Evolutionary conservation across 2,113 vertebrate genomes (phyloP).

Genomic region (Corythoichthys haematopterus): DNA sequence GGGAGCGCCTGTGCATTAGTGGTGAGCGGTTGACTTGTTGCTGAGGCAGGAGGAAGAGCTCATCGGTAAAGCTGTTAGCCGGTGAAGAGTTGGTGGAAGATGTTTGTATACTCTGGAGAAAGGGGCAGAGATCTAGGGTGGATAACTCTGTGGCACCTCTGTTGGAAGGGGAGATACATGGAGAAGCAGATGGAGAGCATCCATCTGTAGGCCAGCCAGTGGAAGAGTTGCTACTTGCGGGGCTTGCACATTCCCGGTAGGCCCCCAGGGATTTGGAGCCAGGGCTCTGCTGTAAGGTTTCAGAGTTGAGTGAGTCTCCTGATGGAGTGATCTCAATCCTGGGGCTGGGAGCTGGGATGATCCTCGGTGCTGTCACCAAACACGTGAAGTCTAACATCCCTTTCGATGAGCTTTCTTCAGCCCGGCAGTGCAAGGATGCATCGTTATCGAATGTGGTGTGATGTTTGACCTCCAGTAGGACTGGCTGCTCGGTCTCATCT

Average conservation of each 20-base stretch:
- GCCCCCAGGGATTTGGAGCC: slow-evolving; percentile 64
- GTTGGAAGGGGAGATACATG: slow-evolving; percentile 83
- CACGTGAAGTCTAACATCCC: slow-evolving; percentile 23
- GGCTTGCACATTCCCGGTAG: slow-evolving; percentile 94
- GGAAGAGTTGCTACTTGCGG: slow-evolving; percentile 95
- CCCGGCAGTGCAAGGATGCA: slow-evolving; percentile 42
- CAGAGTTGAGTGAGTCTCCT: slow-evolving; percentile 81
- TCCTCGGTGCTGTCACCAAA: slow-evolving; percentile 61
- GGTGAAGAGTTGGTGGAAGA: slow-evolving; percentile 91
- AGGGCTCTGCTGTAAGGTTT: slow-evolving; percentile 72
- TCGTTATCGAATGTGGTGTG: slow-evolving; percentile 69
- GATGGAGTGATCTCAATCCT: slow-evolving; percentile 97
- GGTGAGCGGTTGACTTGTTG: slow-evolving; percentile 31
- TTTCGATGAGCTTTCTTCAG: slow-evolving; percentile 59
- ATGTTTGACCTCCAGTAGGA: slow-evolving; percentile 76
- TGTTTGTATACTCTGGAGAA: slow-evolving; percentile 87
- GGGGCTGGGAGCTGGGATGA: slow-evolving; percentile 80
- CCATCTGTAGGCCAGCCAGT: slow-evolving; percentile 89
- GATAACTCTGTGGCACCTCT: slow-evolving; percentile 61
- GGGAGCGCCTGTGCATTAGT: slow-evolving; percentile 77
- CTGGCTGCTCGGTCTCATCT: slow-evolving; percentile 72
- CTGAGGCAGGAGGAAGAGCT: slow-evolving; percentile 81
- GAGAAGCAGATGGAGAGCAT: slow-evolving; percentile 83
- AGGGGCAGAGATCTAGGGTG: slow-evolving; percentile 84
- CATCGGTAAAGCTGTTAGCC: slow-evolving; percentile 83